phyloP scores from a whole-genome alignment of 1,140 invertebrate species.

The Acyrthosiphon pisum region DNA sequence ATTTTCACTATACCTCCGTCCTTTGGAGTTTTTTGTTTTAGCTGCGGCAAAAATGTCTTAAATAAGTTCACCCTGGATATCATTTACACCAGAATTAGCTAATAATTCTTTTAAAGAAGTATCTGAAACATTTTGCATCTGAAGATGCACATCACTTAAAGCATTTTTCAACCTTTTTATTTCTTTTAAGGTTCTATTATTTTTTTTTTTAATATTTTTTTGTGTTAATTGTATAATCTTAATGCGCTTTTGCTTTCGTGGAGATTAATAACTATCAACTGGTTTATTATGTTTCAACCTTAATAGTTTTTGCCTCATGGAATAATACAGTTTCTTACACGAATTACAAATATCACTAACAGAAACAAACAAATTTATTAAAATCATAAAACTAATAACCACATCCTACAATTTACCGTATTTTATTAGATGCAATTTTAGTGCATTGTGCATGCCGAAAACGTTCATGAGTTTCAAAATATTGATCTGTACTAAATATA shows the following conservation, averaged over 20 bases:
- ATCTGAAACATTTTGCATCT: background rate
- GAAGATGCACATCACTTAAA: background rate
- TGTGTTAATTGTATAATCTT: background rate
- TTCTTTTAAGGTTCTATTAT: background rate
- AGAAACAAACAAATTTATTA: too few relatives aligned
- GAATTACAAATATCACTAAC: background rate
- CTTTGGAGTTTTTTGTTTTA: background rate
- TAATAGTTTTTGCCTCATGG: background rate
- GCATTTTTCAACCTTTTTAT: background rate
- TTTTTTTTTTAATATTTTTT: background rate
- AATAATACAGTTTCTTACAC: background rate
- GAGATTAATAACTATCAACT: background rate
- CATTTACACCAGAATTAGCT: background rate
- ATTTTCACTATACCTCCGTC: background rate
- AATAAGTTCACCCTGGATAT: background rate
- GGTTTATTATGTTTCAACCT: background rate
- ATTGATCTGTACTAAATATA: too few relatives aligned
- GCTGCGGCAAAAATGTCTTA: background rate
- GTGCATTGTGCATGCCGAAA: too few relatives aligned
- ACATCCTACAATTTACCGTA: background rate
- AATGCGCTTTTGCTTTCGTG: background rate
- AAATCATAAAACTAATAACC: background rate
- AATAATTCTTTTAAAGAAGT: background rate
- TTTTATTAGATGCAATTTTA: too few relatives aligned
- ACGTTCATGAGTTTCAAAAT: too few relatives aligned